Base-by-base conservation (phyloP, 1,140 invertebrate species). In the Drosophila tristis region DNA sequence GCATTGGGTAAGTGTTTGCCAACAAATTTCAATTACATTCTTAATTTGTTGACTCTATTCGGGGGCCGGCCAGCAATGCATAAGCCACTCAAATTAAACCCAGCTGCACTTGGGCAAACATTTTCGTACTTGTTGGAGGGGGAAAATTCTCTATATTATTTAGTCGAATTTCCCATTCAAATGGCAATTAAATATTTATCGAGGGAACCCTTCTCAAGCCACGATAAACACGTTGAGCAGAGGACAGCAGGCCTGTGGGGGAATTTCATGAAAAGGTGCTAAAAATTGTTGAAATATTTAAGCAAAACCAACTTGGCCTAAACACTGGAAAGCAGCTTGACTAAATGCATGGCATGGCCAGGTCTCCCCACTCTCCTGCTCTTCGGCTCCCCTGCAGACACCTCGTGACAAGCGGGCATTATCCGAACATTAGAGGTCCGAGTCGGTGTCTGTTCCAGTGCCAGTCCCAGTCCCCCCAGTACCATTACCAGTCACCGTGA, bases 101-200 rank as follows among this genome's bases (percentile, higher is more conserved):
- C 7, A 11, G 9, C 9, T 31, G 31, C 31, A 35, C 31, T 35
- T 8, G 31, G 35, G 35, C 0, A 39, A 4, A 13, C 11, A 11
- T 13, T 39, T 39, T 39, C 11, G 35, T 35, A 35, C 9, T 9
- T 35, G 31, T 35, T 35, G 9, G 31, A 13, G 35, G 0, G 35
- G 35, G 0, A 4, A 39, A 39, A 11, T 39, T 13, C 35, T 39
- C 35, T 39, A 39, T 39, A 11, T 39, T 39, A 39, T 39, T 39
- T 39, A 13, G 35, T 39, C 35, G 35, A 39, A 45, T 57, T 15
- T 29, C 16, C 15, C n/a, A 45, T 29, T 47, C 43, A 47, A 47
- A 47, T 44, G 15, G 58, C 64, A 89, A 74, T 87, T 89, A 84
- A 87, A 89, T 84, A 84, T 87, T 89, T 84, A 87, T 58, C 59